Evolutionary conservation across 2,888 invertebrate species (phyloP).

Genomic region (Melangyna quadrimaculata): DNA sequence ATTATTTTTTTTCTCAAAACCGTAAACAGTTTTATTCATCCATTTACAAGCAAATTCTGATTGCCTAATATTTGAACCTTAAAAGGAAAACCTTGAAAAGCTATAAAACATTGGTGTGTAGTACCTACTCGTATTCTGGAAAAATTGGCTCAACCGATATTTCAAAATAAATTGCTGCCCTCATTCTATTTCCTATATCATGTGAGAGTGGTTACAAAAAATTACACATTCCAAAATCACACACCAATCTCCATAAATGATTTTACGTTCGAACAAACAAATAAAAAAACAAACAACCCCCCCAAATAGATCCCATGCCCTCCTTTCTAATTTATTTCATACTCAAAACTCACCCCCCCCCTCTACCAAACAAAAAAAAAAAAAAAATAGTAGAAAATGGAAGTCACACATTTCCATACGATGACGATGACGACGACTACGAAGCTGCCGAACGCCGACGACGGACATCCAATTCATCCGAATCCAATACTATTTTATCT

Average conservation of each 20-base stretch:
- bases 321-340: constrained; percentile 37
- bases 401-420: constrained; percentile 55
- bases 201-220: background rate
- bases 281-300: constrained; percentile 25
- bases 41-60: background rate
- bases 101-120: background rate
- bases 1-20: background rate
- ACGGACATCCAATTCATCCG: constrained; percentile 35
- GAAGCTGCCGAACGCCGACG: background rate
- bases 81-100: background rate
- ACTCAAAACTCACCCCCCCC: background rate
- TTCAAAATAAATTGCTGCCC: constrained; percentile 25
- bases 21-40: background rate
- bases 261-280: background rate
- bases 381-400: background rate
- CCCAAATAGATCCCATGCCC: background rate
- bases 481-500: constrained; percentile 57
- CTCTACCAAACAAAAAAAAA: too few relatives aligned
- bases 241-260: constrained; percentile 38
- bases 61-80: background rate
- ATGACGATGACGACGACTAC: background rate
- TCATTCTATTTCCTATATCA: background rate
- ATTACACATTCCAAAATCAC: constrained; percentile 36
- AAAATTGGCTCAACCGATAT: background rate
- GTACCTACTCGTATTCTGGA: background rate